These are phyloP conservation scores for Drosophila subobscura DNA, from an alignment of 1,140 invertebrate genomes.

Conservation along the genomic window DNA sequence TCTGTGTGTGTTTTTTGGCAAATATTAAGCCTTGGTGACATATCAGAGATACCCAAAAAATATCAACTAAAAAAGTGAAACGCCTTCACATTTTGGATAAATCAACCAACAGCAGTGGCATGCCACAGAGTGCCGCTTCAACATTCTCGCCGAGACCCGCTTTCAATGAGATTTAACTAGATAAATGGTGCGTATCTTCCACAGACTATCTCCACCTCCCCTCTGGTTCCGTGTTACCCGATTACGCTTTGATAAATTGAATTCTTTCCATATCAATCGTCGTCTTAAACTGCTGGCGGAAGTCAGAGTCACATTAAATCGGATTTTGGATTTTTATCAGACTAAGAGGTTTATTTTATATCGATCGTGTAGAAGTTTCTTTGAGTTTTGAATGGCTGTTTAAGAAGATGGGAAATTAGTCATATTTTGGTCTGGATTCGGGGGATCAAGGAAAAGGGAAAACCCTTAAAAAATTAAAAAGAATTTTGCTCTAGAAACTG, in stretches of 20 bases:
- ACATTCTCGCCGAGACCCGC: slow-evolving; percentile 65
- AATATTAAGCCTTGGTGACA: slow-evolving; percentile 37
- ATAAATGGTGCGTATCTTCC: slow-evolving; percentile 78
- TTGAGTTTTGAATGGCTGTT: no score
- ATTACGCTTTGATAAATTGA: slow-evolving; percentile 45
- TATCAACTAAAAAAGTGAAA: slow-evolving; percentile 21
- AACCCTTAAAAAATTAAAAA: no score
- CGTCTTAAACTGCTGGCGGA: slow-evolving; percentile 8
- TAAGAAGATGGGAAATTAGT: no score
- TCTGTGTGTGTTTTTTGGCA: slow-evolving; percentile 26
- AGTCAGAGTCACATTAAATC: slow-evolving; percentile 26
- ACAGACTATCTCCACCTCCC: slow-evolving; percentile 4
- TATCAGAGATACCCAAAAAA: slow-evolving; percentile 33
- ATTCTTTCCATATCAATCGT: slow-evolving; percentile 9
- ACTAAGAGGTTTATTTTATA: background rate
- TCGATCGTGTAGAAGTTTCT: background rate
- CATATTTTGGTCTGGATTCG: no score
- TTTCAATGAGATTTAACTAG: slow-evolving; percentile 79
- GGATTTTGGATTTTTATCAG: slow-evolving; percentile 34
- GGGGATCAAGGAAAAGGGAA: no score
- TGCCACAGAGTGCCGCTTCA: slow-evolving; percentile 27
- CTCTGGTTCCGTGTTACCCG: background rate
- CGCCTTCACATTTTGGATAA: slow-evolving; percentile 74
- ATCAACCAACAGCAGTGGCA: slow-evolving; percentile 35
- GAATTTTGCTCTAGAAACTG: no score